A percentile compares a stretch with the other conserved stretches of the same genome.
phyloP scores from a whole-genome alignment of 2,888 invertebrate genomes.

The Sphaerophoria taeniata region DNA sequence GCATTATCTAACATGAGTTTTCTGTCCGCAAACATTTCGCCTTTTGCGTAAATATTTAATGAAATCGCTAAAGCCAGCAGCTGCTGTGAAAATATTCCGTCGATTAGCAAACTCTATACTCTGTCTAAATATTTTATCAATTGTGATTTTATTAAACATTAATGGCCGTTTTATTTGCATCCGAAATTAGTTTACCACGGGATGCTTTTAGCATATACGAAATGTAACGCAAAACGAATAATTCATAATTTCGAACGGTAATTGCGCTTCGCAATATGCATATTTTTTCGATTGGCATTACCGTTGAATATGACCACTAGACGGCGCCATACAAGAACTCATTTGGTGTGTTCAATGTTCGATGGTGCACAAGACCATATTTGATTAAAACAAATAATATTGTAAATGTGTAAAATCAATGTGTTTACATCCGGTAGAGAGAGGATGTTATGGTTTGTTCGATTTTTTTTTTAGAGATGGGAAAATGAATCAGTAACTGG shows the following conservation, averaged over 20 bases:
- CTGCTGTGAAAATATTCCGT: constrained; percentile 55
- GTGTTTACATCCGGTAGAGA: constrained; percentile 36
- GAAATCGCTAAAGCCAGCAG: constrained; percentile 38
- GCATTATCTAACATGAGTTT: neutral
- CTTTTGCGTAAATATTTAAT: constrained; percentile 38
- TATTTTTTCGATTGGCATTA: neutral
- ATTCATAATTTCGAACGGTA: constrained; percentile 60
- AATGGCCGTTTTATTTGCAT: constrained; percentile 63
- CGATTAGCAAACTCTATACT: constrained; percentile 50
- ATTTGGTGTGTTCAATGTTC: neutral
- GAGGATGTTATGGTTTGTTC: neutral
- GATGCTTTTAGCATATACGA: constrained; percentile 51
- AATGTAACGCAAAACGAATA: constrained; percentile 54
- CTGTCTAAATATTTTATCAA: constrained; percentile 64
- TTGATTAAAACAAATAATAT: constrained; percentile 71
- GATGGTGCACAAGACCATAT: constrained; percentile 12
- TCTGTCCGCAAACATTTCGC: constrained; percentile 27
- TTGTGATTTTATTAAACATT: constrained; percentile 56
- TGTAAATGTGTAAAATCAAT: constrained; percentile 64
- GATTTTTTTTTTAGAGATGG: constrained; percentile 2
- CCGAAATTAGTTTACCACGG: constrained; percentile 61
- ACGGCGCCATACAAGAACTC: constrained; percentile 1
- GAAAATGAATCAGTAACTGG: constrained; percentile 47
- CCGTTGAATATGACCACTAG: constrained; percentile 9
- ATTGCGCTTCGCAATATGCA: constrained; percentile 27